Percentiles rank a stretch among this genome's conserved stretches.
phyloP scores from a whole-genome alignment of 2,797 vertebrate species.

The Ammospiza maritima region DNA sequence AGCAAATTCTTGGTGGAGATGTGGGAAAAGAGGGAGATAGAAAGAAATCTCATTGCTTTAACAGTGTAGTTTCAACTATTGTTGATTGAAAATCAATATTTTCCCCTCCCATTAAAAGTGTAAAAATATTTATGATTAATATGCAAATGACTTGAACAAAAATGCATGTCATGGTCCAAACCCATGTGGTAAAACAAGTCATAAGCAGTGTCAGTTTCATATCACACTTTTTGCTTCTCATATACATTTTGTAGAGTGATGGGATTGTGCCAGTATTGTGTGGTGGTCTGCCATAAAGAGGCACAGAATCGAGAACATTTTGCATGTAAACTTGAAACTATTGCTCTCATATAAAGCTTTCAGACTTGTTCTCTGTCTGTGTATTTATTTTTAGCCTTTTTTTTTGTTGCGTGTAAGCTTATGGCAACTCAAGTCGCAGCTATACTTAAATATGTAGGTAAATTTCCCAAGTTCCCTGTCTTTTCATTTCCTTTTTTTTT shows the following conservation, averaged over 20 bases:
- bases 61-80: not conserved
- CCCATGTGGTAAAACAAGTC: not conserved
- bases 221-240: not conserved
- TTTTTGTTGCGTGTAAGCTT: not conserved
- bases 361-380: not conserved
- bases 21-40: accelerated
- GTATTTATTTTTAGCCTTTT: not conserved
- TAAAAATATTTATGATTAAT: not conserved
- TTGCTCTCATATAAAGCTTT: not conserved
- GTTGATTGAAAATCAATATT: not conserved
- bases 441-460: not conserved
- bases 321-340: not conserved
- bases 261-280: not conserved
- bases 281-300: not conserved
- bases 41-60: not conserved
- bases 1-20: not conserved
- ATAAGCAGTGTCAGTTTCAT: not conserved
- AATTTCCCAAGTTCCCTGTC: not conserved
- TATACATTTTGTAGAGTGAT: not conserved
- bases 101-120: not conserved
- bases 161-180: not conserved
- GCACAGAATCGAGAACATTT: not conserved
- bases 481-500: not conserved
- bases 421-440: not conserved
- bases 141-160: not conserved